phyloP scores from a whole-genome alignment of 1,140 invertebrate genomes.

The Drosophila nasuta region DNA sequence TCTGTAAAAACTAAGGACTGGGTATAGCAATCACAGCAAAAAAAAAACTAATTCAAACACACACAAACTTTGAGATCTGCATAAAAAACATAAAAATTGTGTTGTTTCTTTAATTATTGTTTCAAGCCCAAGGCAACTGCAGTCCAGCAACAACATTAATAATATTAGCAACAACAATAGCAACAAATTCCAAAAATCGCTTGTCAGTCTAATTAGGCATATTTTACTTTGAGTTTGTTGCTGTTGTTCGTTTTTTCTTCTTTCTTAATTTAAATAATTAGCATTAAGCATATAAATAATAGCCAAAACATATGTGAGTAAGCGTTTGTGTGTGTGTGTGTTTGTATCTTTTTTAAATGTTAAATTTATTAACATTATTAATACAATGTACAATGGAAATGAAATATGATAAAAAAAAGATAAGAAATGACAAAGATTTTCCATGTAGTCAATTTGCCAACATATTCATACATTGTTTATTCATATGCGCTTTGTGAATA shows the following conservation, averaged over 20 bases:
- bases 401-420: constrained; percentile 19
- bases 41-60: constrained; percentile 29
- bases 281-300: constrained; percentile 50
- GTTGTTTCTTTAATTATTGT: constrained; percentile 54
- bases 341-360: constrained; percentile 21
- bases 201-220: constrained; percentile 70
- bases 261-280: constrained; percentile 33
- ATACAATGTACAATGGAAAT: constrained; percentile 39
- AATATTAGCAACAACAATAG: constrained; percentile 5
- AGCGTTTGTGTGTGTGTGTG: neutral
- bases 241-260: constrained; percentile 2
- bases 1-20: neutral
- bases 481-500: constrained; percentile 9
- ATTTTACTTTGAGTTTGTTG: constrained; percentile 40
- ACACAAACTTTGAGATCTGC: constrained; percentile 26
- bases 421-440: constrained; percentile 38
- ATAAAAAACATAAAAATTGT: constrained; percentile 43
- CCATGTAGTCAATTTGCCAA: constrained; percentile 30
- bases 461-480: constrained; percentile 18
- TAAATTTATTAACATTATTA: constrained; percentile 48
- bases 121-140: constrained; percentile 49
- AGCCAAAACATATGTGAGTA: neutral
- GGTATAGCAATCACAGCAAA: constrained; percentile 16
- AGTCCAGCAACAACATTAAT: constrained; percentile 35
- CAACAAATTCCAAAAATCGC: constrained; percentile 34